phyloP scores from a whole-genome alignment of 2,888 invertebrate genomes.

The Agrypnus murinus region DNA sequence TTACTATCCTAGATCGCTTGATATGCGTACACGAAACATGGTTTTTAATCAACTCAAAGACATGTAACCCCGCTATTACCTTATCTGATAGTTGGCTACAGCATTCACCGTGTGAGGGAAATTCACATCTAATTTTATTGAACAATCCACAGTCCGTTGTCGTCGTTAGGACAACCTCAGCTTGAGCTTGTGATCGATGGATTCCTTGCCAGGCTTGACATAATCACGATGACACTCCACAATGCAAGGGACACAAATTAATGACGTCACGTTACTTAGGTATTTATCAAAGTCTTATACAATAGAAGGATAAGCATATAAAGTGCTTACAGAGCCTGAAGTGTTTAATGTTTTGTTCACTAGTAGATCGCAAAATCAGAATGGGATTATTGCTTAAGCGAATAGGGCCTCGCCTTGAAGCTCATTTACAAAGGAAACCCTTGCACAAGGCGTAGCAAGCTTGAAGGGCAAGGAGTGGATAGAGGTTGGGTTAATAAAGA shows the following conservation, averaged over 20 bases:
- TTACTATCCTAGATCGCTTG: constrained; percentile 4
- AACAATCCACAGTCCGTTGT: constrained; percentile 28
- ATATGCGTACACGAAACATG: constrained; percentile 24
- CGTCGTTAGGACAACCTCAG: constrained; percentile 35
- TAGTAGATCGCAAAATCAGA: constrained; percentile 34
- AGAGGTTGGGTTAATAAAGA: constrained; percentile 22
- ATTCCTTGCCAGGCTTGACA: constrained; percentile 56
- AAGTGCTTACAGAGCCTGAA: constrained; percentile 37
- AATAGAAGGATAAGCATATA: constrained; percentile 41
- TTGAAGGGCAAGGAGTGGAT: constrained; percentile 16
- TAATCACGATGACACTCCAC: constrained; percentile 63
- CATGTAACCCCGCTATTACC: constrained; percentile 17
- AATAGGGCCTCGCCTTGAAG: constrained; percentile 24
- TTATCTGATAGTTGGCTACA: constrained; percentile 23
- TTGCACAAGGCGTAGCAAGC: constrained; percentile 17
- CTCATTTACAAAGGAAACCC: constrained; percentile 31
- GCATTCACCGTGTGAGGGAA: neutral
- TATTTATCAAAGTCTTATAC: constrained; percentile 59
- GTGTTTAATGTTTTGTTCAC: constrained; percentile 35
- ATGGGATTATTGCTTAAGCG: constrained; percentile 34
- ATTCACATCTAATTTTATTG: constrained; percentile 40
- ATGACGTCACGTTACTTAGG: constrained; percentile 59
- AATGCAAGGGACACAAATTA: constrained; percentile 60
- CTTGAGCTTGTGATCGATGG: constrained; percentile 58
- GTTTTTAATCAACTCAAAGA: constrained; percentile 19